Evolutionary conservation across 2,888 invertebrate species (phyloP), one percentile per base, ranked within the genome.

Genomic region (Hanleya hanleyi): DNA sequence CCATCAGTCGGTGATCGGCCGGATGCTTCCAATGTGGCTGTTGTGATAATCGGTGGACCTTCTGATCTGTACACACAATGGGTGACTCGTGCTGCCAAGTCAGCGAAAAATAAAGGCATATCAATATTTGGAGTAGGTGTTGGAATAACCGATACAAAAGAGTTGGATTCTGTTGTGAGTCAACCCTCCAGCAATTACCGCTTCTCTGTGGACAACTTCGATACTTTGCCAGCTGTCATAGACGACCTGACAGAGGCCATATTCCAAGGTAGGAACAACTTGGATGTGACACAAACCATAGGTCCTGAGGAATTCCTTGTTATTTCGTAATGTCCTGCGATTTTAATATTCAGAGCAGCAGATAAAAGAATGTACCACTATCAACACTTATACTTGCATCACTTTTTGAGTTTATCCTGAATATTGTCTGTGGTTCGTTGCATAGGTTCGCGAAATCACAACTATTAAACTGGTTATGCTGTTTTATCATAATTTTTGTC

Each of bases 1-100:
- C 41, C 41, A 26, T 64, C 7, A 1, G 38, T 64, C 36, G 80
- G 80, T 18, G 78, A 79, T 64, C 49, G 80, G 12, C 67, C 67
- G 6, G 74, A 71, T 22, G 77, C 73, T 0, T 50, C 37, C 12
- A 77, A 80, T 57, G 61, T 77, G 33, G 73, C 72, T 26, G 37
- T 80, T 37, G 65, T 78, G 22, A 41, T 80, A 50, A 66, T 75
- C n/a, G 75, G 79, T 47, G 78, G 79, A n/a, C 70, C 75, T 36
- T 78, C 80, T 6, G 77, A 77, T 65, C 67, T 80, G 35, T 67
- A 57, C 29, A 22, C 57, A 1, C 57, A 26, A 15, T 57, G 57
- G 57, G 74, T 74, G 0, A 26, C 72, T 26, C 57, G 67, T 0
- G 67, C 66, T 1, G 81, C 81, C 7, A 66, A 66, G n/a, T 36